Percentiles rank a stretch among this genome's conserved stretches.
Evolutionary conservation across 2,113 vertebrate species (phyloP).

Genomic region (Vanacampus margaritifer): DNA sequence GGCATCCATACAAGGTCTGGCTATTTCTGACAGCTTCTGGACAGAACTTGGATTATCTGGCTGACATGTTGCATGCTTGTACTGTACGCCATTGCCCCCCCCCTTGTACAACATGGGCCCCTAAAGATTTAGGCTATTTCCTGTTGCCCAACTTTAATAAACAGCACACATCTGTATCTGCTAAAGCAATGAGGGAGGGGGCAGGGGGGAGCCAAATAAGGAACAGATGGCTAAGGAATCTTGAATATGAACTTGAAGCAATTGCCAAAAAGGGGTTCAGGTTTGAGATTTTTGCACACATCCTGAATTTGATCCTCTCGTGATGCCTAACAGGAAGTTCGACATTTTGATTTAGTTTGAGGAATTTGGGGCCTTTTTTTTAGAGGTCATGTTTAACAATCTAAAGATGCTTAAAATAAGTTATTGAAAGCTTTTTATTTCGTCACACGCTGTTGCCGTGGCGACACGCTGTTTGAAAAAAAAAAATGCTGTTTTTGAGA

Average conservation of each 20-base stretch:
- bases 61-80: slow-evolving; percentile 25
- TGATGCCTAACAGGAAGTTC: too few species aligned
- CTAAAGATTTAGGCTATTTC: slow-evolving; percentile 78
- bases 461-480: too few species aligned
- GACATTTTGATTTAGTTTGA: too few species aligned
- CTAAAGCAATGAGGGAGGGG: slow-evolving; percentile 58
- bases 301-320: neutral
- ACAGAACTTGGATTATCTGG: slow-evolving; percentile 17
- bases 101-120: slow-evolving; percentile 45
- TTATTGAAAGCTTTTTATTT: too few species aligned
- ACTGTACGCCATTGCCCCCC: slow-evolving; percentile 24
- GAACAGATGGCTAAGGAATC: slow-evolving; percentile 73
- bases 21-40: slow-evolving; percentile 10
- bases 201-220: slow-evolving; percentile 54
- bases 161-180: slow-evolving; percentile 76
- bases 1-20: slow-evolving; percentile 38
- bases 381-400: too few species aligned
- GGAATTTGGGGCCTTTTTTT: too few species aligned
- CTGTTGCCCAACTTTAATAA: slow-evolving; percentile 78
- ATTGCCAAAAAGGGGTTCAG: slow-evolving; percentile 21
- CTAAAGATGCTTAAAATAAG: too few species aligned
- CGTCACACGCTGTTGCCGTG: too few species aligned
- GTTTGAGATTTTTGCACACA: neutral
- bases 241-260: slow-evolving; percentile 47
- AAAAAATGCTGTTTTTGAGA: too few species aligned